Evolutionary conservation across 2,113 vertebrate genomes (phyloP), one percentile per base, ranked within the genome.

Genomic region (Rissa tridactyla): DNA sequence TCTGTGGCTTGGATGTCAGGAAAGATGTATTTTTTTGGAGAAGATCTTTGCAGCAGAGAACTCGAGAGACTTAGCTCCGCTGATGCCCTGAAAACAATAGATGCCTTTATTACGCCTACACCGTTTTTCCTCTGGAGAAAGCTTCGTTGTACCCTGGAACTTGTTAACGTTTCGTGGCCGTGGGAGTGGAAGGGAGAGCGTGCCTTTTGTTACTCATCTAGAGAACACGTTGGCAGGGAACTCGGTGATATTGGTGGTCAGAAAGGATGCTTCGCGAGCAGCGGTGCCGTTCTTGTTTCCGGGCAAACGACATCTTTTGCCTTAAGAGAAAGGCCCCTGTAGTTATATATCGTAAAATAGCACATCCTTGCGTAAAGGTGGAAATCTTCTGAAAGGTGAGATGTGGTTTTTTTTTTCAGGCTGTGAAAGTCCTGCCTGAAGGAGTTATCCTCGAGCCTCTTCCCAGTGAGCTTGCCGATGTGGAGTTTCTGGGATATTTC

Each of bases 341-440:
- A 55, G 49, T 42, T 2, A 17, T 13, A 1, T 38, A 5, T 2
- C 7, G 15, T 23, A 2, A 25, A 38, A 0, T 21, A 55, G 19
- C 22, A 18, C 10, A 12, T 34, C 54, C 32, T 68, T 51, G 46
- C 7, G 1, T 9, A 9, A 55, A 47, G 40, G 55, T 36, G 36
- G 88, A 22, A 57, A 20, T 26, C 22, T n/a, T n/a, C 27, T 36
- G 47, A 36, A 49, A 20, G 25, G 21, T 17, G 6, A n/a, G 27
- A 4, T 47, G 25, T 36, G 60, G 9, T 38, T 38, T 38, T 38
- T 36, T n/a, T 36, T 17, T 62, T 75, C 11, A 4, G 44, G 25
- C 18, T 18, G 1, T 17, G 15, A 25, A 40, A 38, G 69, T 23
- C 46, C 71, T 57, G 40, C 42, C 57, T 10, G 19, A 36, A 42